These are phyloP conservation scores for Ectropis grisescens DNA, from an alignment of 1,140 invertebrate species.

Conservation along the genomic window DNA sequence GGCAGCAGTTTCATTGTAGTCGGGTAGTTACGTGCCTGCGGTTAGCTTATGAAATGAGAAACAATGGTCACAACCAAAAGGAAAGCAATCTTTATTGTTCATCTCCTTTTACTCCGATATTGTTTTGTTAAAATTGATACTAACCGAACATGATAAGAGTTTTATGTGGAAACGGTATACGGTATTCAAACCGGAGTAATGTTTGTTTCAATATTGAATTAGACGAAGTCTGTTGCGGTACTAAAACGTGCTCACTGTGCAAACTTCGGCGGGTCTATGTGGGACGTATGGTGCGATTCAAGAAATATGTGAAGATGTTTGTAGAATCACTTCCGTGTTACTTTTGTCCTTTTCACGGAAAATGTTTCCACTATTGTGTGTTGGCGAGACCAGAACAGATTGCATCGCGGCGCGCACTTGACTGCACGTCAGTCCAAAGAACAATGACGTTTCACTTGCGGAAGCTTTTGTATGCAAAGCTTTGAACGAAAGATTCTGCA, in stretches of 20 bases:
- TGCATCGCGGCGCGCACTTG: conserved; percentile 17
- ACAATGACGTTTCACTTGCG: conserved; percentile 21
- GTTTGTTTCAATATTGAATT: conserved; percentile 43
- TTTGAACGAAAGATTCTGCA: too few species aligned
- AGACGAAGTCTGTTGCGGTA: conserved; percentile 24
- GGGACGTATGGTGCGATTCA: too few species aligned
- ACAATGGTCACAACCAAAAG: conserved; percentile 31
- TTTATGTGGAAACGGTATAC: conserved; percentile 51
- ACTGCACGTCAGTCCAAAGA: conserved; percentile 12
- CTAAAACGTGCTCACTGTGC: conserved; percentile 5
- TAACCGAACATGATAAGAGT: conserved; percentile 42
- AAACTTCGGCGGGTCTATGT: too few species aligned
- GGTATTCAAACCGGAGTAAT: conserved; percentile 26
- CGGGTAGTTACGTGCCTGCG: conserved; percentile 13
- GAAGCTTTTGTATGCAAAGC: neutral
- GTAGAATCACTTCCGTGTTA: conserved; percentile 22
- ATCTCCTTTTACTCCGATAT: conserved; percentile 48
- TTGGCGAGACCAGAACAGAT: conserved; percentile 19
- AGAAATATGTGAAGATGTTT: too few species aligned
- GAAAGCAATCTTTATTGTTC: conserved; percentile 51
- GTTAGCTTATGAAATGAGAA: conserved; percentile 42
- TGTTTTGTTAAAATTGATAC: conserved; percentile 49
- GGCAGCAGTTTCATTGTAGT: conserved; percentile 18
- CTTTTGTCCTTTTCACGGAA: conserved; percentile 17
- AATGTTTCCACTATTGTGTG: conserved; percentile 22